phyloP scores from a whole-genome alignment of 2,797 vertebrate genomes.

The Notolabrus celidotus region DNA sequence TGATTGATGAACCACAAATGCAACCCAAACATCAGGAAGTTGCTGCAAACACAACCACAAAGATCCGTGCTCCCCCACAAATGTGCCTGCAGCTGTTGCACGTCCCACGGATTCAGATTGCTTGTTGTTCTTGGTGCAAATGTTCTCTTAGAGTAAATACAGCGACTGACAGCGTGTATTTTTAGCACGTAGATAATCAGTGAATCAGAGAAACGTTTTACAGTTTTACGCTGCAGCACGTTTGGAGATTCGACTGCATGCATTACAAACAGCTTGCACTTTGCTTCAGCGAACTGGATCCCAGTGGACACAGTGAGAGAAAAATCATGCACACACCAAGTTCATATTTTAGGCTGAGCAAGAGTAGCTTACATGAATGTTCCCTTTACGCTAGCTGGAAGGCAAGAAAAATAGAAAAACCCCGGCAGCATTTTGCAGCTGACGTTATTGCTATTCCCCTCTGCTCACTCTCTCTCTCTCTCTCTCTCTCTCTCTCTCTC shows the following conservation, averaged over 20 bases:
- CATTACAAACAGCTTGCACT: constrained; percentile 67
- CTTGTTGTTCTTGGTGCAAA: constrained; percentile 42
- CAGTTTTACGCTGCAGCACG: constrained; percentile 52
- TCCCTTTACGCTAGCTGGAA: constrained; percentile 27
- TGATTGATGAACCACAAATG: constrained; percentile 69
- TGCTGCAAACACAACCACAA: constrained; percentile 43
- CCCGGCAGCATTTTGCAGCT: constrained; percentile 61
- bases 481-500: constrained; percentile 1
- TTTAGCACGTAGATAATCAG: constrained; percentile 68
- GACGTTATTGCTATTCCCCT: constrained; percentile 38
- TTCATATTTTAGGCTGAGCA: constrained; percentile 56
- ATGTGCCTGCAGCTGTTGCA: constrained; percentile 51
- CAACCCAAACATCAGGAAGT: constrained; percentile 69
- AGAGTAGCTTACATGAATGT: constrained; percentile 47
- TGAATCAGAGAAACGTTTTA: constrained; percentile 65
- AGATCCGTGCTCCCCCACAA: constrained; percentile 46
- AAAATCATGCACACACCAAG: constrained; percentile 56
- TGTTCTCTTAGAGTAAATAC: constrained; percentile 56
- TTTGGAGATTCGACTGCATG: constrained; percentile 37
- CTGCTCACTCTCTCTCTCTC: background rate
- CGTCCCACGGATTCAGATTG: constrained; percentile 25
- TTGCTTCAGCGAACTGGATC: constrained; percentile 60
- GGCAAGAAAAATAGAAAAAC: constrained; percentile 55
- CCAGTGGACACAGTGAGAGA: constrained; percentile 48
- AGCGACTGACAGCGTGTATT: constrained; percentile 52